Evolutionary conservation across 2,888 invertebrate species (phyloP).

Genomic region (Synergus gifuensis): DNA sequence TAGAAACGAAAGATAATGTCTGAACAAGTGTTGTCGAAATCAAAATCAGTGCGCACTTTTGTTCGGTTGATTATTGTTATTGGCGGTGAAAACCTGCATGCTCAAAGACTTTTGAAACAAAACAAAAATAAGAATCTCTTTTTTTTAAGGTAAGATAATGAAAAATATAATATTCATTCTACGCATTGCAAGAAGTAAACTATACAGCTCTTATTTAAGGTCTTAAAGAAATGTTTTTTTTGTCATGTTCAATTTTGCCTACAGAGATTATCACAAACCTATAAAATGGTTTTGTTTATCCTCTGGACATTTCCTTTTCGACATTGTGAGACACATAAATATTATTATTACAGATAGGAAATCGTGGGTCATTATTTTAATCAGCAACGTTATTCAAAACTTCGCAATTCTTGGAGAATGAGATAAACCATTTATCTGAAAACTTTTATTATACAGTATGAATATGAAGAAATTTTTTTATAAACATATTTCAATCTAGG

Average conservation of each 20-base stretch:
- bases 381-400: background rate
- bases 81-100: background rate
- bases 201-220: too few species aligned
- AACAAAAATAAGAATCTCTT: background rate
- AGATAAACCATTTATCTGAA: background rate
- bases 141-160: background rate
- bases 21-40: background rate
- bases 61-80: background rate
- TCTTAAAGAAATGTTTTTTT: too few species aligned
- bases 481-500: background rate
- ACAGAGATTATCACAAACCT: background rate
- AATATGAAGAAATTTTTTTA: background rate
- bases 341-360: background rate
- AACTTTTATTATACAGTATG: conserved; percentile 2
- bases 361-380: background rate
- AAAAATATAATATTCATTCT: too few species aligned
- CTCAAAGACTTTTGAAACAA: background rate
- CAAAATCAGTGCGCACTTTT: background rate
- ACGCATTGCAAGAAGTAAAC: too few species aligned
- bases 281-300: background rate
- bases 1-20: background rate
- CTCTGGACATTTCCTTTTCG: too few species aligned
- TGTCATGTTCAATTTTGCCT: too few species aligned
- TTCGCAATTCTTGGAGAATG: background rate
- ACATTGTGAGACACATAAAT: background rate